Evolutionary conservation across 2,113 vertebrate genomes (phyloP), one percentile per base, ranked within the genome.

Genomic region (Coregonus clupeaformis): DNA sequence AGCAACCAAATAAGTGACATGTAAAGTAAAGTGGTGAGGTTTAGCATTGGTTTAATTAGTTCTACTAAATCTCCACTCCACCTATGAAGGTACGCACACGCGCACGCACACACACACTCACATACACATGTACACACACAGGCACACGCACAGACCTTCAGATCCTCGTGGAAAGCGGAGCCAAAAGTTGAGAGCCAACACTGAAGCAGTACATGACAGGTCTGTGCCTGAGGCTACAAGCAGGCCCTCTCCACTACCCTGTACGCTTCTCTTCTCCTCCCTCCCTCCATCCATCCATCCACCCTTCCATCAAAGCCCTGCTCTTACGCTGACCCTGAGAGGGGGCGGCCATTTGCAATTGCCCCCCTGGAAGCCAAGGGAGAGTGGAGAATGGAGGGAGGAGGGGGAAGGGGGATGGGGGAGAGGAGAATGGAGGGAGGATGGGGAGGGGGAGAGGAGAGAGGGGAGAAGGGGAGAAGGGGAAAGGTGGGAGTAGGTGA

Each of bases 121-220:
- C n/a, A n/a, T n/a, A n/a, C n/a, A n/a, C n/a, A n/a, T n/a, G n/a
- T n/a, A n/a, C n/a, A n/a, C n/a, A n/a, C n/a, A n/a, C n/a, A n/a
- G n/a, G n/a, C n/a, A n/a, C 32, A 13, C 59, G 13, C 62, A 6
- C 27, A 32, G 25, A 30, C 16, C n/a, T 72, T 67, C 32, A 78
- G 30, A 80, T 71, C 73, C 66, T 59, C n/a, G 65, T 77, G 74
- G 7, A 52, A 74, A 77, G 36, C 77, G 71, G 71, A 76, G 73
- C 67, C 75, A 72, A 81, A 72, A 1, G 18, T 70, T 84, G 62
- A 69, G 65, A 79, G 62, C n/a, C 49, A 73, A 74, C 36, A 30
- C 72, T 73, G 71, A 77, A 83, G 68, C 20, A 12, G 20, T 60
- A 42, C 69, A 76, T 80, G 74, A 85, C 76, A 83, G 72, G 78